Evolutionary conservation across 2,113 vertebrate genomes (phyloP).

Genomic region (Neofelis nebulosa): DNA sequence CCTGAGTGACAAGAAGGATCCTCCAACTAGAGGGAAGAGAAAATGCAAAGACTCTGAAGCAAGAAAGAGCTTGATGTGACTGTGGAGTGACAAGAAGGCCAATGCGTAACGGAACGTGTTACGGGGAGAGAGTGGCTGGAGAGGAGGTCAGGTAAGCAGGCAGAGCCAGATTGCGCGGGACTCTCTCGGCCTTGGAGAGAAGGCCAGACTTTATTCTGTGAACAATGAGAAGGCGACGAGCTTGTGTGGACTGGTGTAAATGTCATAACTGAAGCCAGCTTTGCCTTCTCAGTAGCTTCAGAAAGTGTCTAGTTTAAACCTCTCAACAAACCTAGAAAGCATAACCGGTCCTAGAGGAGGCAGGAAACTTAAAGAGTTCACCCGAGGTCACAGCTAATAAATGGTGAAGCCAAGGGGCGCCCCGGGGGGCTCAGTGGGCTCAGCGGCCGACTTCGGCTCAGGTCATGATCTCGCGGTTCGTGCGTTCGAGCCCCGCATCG

Average conservation of each 20-base stretch:
- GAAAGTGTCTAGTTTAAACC: neutral
- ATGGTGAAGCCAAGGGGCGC: neutral
- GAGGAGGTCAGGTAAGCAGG: neutral
- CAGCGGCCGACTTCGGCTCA: too few relatives aligned
- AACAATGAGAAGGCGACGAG: neutral
- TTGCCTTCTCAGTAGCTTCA: conserved; percentile 20
- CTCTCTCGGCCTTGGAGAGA: neutral
- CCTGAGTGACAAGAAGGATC: neutral
- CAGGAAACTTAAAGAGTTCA: neutral
- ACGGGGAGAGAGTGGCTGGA: neutral
- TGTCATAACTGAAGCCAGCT: neutral
- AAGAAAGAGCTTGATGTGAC: neutral
- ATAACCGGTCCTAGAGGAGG: neutral
- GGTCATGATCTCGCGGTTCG: too few relatives aligned
- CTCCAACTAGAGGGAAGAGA: neutral
- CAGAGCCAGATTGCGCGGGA: neutral
- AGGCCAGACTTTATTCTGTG: neutral
- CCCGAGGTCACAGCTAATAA: neutral
- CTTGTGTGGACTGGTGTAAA: neutral
- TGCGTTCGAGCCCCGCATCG: too few relatives aligned
- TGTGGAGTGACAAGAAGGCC: neutral
- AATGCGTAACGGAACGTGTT: neutral
- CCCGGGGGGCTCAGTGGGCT: too few relatives aligned
- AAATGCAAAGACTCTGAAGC: neutral
- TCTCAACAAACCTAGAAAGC: neutral